Percentiles rank a stretch among this genome's conserved stretches.
Evolutionary conservation across 2,888 invertebrate genomes (phyloP).

Genomic region (Tetragonula carbonaria): DNA sequence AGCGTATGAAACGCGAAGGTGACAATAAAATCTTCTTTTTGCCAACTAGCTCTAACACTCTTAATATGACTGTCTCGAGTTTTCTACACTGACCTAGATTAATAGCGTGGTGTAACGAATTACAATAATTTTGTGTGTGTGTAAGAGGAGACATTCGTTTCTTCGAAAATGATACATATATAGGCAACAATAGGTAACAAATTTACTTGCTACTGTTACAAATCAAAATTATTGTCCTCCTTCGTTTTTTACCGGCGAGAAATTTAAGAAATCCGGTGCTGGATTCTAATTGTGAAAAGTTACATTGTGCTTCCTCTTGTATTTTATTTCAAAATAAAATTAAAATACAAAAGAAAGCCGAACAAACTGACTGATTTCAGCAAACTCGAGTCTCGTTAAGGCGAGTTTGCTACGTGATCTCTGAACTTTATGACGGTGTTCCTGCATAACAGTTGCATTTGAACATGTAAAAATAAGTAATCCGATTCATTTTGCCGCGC

Average conservation of each 20-base stretch:
- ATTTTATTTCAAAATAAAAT: neutral
- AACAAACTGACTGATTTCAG: neutral
- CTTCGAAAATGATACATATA: neutral
- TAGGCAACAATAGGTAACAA: too few species aligned
- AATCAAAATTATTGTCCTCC: neutral
- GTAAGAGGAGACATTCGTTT: neutral
- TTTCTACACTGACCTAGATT: neutral
- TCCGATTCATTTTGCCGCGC: slow-evolving; percentile 18
- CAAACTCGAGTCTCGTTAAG: neutral
- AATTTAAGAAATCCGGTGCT: too few species aligned
- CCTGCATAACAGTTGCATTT: slow-evolving; percentile 4
- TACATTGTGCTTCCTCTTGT: neutral
- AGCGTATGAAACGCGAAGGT: neutral
- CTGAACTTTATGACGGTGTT: neutral
- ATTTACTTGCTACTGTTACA: too few species aligned
- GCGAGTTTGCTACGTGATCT: neutral
- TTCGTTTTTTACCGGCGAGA: neutral
- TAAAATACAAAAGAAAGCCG: neutral
- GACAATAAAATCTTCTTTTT: too few species aligned
- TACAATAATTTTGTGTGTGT: neutral
- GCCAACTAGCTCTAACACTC: neutral
- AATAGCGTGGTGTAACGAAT: neutral
- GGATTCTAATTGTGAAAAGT: neutral
- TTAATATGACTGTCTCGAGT: neutral
- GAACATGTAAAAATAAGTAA: slow-evolving; percentile 29